A percentile compares a stretch with the other conserved stretches of the same genome.
Evolutionary conservation across 2,888 invertebrate genomes (phyloP).

Genomic region (Hymenopus coronatus): DNA sequence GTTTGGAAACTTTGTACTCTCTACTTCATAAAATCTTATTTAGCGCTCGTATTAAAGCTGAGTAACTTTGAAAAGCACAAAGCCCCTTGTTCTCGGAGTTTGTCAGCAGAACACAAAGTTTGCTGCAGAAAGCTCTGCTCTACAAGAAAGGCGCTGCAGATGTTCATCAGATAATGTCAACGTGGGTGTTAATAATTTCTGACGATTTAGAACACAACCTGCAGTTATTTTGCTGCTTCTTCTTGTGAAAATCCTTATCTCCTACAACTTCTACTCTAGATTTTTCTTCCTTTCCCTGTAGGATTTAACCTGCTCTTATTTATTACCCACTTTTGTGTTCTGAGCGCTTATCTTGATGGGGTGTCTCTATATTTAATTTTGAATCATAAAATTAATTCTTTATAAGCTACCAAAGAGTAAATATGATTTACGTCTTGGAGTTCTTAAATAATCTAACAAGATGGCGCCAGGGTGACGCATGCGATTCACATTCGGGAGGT

Average conservation of each 20-base stretch:
- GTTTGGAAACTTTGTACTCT: background rate
- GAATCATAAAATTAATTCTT: background rate
- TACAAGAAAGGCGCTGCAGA: background rate
- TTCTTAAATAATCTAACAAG: too few species aligned
- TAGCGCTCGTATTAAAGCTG: background rate
- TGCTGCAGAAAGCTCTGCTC: background rate
- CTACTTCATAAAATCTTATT: background rate
- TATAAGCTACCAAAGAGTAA: too few species aligned
- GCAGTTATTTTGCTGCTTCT: background rate
- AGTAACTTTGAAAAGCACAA: background rate
- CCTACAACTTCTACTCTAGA: background rate
- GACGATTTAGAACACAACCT: background rate
- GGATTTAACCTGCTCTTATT: background rate
- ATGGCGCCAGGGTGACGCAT: too few species aligned
- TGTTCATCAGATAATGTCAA: background rate
- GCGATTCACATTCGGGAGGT: too few species aligned
- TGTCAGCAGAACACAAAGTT: background rate
- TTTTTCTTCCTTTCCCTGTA: background rate
- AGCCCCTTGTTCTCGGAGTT: background rate
- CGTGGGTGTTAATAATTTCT: background rate
- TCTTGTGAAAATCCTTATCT: background rate
- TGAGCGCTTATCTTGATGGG: background rate
- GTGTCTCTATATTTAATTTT: background rate
- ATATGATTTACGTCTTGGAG: too few species aligned
- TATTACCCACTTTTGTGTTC: background rate